These are phyloP conservation scores for Augochlorella aurata DNA, from an alignment of 2,888 invertebrate species.

Conservation along the genomic window DNA sequence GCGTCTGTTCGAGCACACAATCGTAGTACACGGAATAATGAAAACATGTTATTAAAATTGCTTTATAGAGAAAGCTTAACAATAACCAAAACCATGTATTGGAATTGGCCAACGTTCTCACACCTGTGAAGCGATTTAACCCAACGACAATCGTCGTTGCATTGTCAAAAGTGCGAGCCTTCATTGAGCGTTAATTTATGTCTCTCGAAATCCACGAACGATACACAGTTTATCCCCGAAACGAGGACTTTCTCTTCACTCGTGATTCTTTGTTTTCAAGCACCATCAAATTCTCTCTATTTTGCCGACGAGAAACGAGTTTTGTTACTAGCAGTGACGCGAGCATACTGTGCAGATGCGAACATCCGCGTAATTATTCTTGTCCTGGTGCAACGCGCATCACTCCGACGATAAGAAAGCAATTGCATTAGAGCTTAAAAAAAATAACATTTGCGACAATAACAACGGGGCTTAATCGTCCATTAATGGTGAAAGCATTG, in stretches of 20 bases:
- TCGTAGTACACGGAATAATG: rapidly evolving
- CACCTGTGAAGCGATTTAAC: background rate
- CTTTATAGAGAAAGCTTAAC: background rate
- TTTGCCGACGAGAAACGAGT: background rate
- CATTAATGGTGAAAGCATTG: background rate
- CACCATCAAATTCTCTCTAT: background rate
- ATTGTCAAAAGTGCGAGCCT: background rate
- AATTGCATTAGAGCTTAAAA: background rate
- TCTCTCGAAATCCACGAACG: too few species aligned
- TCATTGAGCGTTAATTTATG: background rate
- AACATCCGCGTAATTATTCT: background rate
- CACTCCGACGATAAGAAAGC: background rate
- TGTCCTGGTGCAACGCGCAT: background rate
- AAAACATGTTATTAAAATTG: rapidly evolving
- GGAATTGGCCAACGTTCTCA: background rate
- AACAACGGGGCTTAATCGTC: background rate
- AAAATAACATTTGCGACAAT: background rate
- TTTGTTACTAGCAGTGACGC: background rate
- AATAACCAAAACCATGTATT: background rate
- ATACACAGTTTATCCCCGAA: too few species aligned
- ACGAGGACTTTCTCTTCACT: too few species aligned
- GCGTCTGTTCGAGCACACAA: rapidly evolving
- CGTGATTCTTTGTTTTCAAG: too few species aligned
- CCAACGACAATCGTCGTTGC: background rate
- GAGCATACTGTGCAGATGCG: background rate